Evolutionary conservation across 2,113 vertebrate species (phyloP).

Genomic region (Sylvilagus bachmani): DNA sequence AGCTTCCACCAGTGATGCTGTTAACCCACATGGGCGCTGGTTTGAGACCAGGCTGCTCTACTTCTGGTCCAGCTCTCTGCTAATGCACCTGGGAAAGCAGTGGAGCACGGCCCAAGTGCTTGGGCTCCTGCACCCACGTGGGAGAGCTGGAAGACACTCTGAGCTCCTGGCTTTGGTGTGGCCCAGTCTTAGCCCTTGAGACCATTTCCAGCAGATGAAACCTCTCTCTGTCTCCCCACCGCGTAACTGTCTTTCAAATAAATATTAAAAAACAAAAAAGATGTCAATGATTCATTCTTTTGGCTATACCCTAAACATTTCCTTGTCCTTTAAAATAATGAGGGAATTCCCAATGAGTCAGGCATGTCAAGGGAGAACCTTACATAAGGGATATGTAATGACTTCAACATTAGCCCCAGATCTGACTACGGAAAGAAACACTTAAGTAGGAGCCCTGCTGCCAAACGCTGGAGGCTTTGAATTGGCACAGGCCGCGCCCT

Average conservation of each 20-base stretch:
- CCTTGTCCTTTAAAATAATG: slow-evolving; percentile 29
- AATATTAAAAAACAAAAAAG: not conserved
- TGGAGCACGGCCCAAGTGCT: no score
- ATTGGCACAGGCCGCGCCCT: not conserved
- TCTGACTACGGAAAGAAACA: not conserved
- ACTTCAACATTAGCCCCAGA: not conserved
- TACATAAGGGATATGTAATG: not conserved
- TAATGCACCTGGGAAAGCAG: no score
- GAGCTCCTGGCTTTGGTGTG: no score
- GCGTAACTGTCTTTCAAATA: not conserved
- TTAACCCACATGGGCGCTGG: no score
- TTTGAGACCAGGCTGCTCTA: no score
- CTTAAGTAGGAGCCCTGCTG: not conserved
- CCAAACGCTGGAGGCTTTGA: not conserved
- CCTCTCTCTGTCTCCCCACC: no score
- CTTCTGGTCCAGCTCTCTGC: no score
- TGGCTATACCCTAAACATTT: not conserved
- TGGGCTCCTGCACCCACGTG: no score
- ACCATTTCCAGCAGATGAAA: no score
- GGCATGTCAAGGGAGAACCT: not conserved
- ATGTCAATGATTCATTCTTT: not conserved
- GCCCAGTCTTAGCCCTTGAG: no score
- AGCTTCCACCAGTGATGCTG: no score
- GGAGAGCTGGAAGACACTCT: no score
- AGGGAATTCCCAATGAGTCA: not conserved